These are phyloP conservation scores for Rousettus leschenaultii DNA, from an alignment of 2,113 vertebrate genomes.

Conservation along the genomic window DNA sequence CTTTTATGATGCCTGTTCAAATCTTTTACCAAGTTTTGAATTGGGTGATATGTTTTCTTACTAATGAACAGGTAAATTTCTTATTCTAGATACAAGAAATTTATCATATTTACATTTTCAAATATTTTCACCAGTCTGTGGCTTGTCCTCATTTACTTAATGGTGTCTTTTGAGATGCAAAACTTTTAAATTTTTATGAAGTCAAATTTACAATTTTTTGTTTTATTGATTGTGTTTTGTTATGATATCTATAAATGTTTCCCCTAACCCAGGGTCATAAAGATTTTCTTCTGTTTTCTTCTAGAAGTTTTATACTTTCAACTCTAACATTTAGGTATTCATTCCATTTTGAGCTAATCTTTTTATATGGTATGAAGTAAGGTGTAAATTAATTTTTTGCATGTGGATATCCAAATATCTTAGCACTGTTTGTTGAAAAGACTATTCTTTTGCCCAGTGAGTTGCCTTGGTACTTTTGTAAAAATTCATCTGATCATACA, in stretches of 20 bases:
- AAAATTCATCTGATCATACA: not conserved
- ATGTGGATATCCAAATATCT: not conserved
- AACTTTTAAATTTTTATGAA: not conserved
- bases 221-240: not conserved
- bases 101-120: not conserved
- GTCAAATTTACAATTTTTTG: not conserved
- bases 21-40: slow-evolving; percentile 3
- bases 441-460: not conserved
- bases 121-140: not conserved
- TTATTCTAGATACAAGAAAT: not conserved
- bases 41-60: not conserved
- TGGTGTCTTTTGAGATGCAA: not conserved
- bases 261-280: not conserved
- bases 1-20: not conserved
- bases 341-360: not conserved
- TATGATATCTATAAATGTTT: not conserved
- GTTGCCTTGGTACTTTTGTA: not conserved
- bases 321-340: not conserved
- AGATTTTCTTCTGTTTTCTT: not conserved
- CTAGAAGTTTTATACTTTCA: not conserved
- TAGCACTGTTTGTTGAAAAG: not conserved
- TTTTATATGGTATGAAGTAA: not conserved
- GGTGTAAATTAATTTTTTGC: not conserved
- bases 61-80: not conserved
- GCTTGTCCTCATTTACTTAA: not conserved